Evolutionary conservation across 2,888 invertebrate genomes (phyloP).

Genomic region (Rhaphigaster nebulosa): DNA sequence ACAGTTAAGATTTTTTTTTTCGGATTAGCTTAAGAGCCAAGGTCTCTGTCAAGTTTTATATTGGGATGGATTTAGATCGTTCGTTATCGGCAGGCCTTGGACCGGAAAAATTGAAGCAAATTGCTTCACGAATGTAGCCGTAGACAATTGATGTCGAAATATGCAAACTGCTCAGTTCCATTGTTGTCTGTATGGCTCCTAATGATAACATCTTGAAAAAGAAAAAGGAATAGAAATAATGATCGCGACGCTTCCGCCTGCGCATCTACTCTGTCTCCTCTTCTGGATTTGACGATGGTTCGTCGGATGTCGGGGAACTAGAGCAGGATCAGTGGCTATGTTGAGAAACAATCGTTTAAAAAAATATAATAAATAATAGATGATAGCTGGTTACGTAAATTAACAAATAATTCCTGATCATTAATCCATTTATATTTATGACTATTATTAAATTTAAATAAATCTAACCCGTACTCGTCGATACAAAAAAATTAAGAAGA

Average conservation of each 20-base stretch:
- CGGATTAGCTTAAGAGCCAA: background rate
- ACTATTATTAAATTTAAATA: too few species aligned
- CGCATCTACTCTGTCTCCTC: background rate
- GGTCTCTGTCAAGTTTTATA: background rate
- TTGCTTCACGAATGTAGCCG: constrained; percentile 26
- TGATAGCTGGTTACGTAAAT: too few species aligned
- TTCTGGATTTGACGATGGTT: background rate
- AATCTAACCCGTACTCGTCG: too few species aligned
- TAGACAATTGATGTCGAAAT: constrained; percentile 49
- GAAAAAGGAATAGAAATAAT: constrained; percentile 28
- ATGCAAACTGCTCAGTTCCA: constrained; percentile 44
- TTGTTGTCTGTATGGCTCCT: constrained; percentile 42
- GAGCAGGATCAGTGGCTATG: background rate
- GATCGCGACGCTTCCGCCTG: constrained; percentile 33
- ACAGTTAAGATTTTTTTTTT: too few species aligned
- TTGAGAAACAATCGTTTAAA: too few species aligned
- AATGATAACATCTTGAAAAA: constrained; percentile 36
- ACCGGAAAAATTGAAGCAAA: constrained; percentile 48
- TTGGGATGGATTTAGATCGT: constrained; percentile 20
- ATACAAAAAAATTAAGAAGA: too few species aligned
- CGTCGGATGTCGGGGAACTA: background rate
- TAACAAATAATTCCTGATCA: too few species aligned
- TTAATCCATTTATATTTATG: too few species aligned
- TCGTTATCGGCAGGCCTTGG: constrained; percentile 39
- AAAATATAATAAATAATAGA: too few species aligned